A percentile compares a stretch with the other conserved stretches of the same genome.
These are phyloP conservation scores for Macrosoma leucophasiata DNA, from an alignment of 2,888 invertebrate species.

Conservation along the genomic window DNA sequence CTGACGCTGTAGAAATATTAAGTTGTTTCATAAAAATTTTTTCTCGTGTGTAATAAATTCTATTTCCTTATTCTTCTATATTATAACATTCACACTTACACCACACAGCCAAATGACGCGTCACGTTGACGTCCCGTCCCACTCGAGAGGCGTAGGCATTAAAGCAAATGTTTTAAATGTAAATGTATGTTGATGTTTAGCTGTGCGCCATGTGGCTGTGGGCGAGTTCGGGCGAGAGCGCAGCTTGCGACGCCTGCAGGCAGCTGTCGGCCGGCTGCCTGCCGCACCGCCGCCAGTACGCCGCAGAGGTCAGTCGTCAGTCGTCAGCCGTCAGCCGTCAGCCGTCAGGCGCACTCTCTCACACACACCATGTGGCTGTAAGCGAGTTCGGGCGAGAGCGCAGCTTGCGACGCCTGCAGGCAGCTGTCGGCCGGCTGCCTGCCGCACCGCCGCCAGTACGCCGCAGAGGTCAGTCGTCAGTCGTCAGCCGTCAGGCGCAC, in stretches of 20 bases:
- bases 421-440: slow-evolving; percentile 46
- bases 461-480: slow-evolving; percentile 53
- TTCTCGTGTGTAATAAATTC: no score
- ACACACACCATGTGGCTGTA: no score
- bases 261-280: slow-evolving; percentile 35
- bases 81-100: no score
- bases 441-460: slow-evolving; percentile 62
- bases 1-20: no score
- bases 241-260: slow-evolving; percentile 30
- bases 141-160: no score
- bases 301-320: slow-evolving; percentile 53
- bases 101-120: no score
- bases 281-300: slow-evolving; percentile 62
- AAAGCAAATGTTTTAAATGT: no score
- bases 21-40: no score
- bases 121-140: no score
- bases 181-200: slow-evolving; percentile 30
- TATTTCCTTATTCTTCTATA: no score
- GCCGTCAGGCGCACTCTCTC: neutral
- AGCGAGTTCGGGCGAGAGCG: slow-evolving; percentile 40
- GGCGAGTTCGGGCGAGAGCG: slow-evolving; percentile 41
- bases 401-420: slow-evolving; percentile 50
- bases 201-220: slow-evolving; percentile 72
- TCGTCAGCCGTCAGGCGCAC: neutral
- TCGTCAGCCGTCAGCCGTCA: no score